phyloP scores from a whole-genome alignment of 2,888 invertebrate genomes.

The Cosmorhoe ocellata region DNA sequence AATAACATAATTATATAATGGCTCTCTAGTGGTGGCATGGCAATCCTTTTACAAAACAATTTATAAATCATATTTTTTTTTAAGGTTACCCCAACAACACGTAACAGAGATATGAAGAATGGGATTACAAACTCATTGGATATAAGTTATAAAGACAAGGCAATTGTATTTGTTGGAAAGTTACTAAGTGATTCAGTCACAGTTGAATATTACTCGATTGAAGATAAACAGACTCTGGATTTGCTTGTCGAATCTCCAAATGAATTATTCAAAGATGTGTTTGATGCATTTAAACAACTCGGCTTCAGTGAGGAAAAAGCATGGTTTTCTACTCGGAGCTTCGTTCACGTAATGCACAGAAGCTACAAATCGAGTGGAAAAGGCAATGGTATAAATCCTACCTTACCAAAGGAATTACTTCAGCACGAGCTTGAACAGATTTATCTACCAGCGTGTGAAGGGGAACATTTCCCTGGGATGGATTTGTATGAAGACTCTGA shows the following conservation, averaged over 20 bases:
- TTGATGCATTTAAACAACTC: constrained; percentile 1
- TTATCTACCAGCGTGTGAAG: too few relatives aligned
- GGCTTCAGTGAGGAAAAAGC: constrained; percentile 6
- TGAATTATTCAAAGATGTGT: constrained; percentile 13
- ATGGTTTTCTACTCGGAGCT: constrained; percentile 4
- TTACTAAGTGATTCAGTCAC: constrained; percentile 10
- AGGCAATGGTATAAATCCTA: not conserved
- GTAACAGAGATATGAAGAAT: constrained; percentile 6
- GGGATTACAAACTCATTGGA: constrained; percentile 5
- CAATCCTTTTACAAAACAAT: too few relatives aligned
- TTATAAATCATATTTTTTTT: not conserved
- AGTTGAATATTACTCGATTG: constrained; percentile 8
- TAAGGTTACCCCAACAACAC: constrained; percentile 5
- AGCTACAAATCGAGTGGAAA: not conserved
- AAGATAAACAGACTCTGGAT: constrained; percentile 19
- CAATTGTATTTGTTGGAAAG: constrained; percentile 11
- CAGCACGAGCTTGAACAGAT: not conserved
- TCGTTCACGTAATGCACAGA: constrained; percentile 1
- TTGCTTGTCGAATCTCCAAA: constrained; percentile 18
- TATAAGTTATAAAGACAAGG: constrained; percentile 22
- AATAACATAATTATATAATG: too few relatives aligned
- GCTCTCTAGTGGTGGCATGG: too few relatives aligned
- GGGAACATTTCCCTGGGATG: too few relatives aligned
- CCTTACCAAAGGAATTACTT: constrained; percentile 3
- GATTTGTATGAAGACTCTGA: too few relatives aligned